These are phyloP conservation scores for Cheilinus undulatus DNA, from an alignment of 2,113 vertebrate genomes.

Conservation along the genomic window DNA sequence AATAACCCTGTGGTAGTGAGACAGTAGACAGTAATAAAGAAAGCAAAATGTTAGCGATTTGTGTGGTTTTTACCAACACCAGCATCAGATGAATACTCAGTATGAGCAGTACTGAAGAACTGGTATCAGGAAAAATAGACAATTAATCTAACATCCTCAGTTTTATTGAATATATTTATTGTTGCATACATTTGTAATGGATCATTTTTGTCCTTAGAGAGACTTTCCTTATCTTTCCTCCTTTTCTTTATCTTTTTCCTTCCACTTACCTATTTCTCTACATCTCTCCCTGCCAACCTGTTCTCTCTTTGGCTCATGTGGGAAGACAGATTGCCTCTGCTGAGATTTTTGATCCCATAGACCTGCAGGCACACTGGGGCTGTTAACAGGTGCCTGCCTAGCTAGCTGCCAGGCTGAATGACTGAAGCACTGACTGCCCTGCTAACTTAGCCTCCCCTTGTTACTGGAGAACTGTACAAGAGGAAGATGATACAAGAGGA, in stretches of 20 bases:
- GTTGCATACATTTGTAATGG: not conserved
- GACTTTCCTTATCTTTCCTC: not conserved
- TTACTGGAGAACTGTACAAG: conserved; percentile 32
- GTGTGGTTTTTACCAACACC: too few species aligned
- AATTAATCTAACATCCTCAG: too few species aligned
- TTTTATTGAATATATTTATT: conserved; percentile 5
- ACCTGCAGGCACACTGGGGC: conserved; percentile 60
- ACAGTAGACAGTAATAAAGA: too few species aligned
- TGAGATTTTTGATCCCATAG: conserved; percentile 72
- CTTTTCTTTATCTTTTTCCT: not conserved
- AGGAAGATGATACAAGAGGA: conserved; percentile 12
- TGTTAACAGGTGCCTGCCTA: conserved; percentile 69
- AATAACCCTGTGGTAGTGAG: too few species aligned
- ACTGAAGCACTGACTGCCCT: conserved; percentile 43
- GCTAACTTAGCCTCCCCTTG: conserved; percentile 21
- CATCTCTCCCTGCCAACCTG: conserved; percentile 22
- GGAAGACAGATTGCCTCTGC: conserved; percentile 71
- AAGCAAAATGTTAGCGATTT: too few species aligned
- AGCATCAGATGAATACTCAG: too few species aligned
- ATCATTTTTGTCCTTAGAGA: not conserved
- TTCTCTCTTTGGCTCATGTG: conserved; percentile 65
- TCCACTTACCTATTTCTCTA: conserved; percentile 42
- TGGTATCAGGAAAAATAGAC: too few species aligned
- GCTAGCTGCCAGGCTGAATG: conserved; percentile 43
- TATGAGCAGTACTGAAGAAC: too few species aligned